Base-by-base conservation (phyloP, 2,797 vertebrate species). In the Streptopelia turtur region DNA sequence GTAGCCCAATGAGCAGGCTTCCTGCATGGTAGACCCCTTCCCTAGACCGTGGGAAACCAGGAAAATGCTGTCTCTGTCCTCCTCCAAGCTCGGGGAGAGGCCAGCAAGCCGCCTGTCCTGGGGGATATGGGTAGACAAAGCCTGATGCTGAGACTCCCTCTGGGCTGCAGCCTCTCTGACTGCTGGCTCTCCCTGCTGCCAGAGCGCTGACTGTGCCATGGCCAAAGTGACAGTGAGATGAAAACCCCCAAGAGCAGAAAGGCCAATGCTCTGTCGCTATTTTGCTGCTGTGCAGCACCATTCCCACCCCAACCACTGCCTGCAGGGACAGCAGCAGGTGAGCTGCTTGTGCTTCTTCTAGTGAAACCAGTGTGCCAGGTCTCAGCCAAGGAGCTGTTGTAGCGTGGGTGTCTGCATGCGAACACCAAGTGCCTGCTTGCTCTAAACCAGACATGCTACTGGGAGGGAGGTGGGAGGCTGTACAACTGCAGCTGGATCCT, bases 301-400 rank as follows among this genome's bases (percentile, higher is more conserved):
- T 17, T 68, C 25, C n/a, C 13, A 43, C 13, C 11, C 13, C 59
- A 66, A 30, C 35, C n/a, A 33, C 3, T 22, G 30, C 22, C 27
- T 21, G 1, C 43, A 22, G 33, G 10, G 27, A 57, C 3, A 2
- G 14, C 43, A 80, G 8, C 0, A 1, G 20, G 2, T 17, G 35
- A 70, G 69, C 39, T 56, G 31, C 24, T 33, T 50, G 45, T 14
- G 35, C 9, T 28, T 1, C 8, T 55, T 8, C 13, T 33, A 7
- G 3, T 11, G 43, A 82, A 79, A 55, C 9, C 24, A 79, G 15
- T 2, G n/a, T 47, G 13, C 5, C 75, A 41, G 41, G 11, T 47
- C 59, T 79, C 86, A 84, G 66, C 6, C 61, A 68, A 87, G 33
- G 22, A 53, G 18, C 15, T 65, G 52, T 13, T 81, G 24, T 14